Evolutionary conservation across 2,797 vertebrate species (phyloP).

Genomic region (Microctenopoma lineatum): DNA sequence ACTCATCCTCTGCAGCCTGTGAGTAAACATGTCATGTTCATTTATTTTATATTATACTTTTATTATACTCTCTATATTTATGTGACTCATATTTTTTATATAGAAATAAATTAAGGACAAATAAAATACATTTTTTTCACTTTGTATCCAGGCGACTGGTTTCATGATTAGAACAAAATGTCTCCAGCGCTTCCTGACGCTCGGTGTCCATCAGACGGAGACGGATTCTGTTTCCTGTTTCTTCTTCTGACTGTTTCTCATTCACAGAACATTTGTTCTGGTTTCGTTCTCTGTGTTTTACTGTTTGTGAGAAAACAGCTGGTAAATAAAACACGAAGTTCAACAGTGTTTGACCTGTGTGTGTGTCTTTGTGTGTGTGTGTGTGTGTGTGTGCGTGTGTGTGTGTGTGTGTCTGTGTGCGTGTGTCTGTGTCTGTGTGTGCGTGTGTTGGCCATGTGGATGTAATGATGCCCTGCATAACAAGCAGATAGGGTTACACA

Average conservation of each 20-base stretch:
- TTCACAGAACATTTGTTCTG: not conserved
- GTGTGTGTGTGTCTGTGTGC: not conserved
- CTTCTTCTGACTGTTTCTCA: not conserved
- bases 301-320: constrained; percentile 9
- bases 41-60: not conserved
- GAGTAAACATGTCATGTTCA: not conserved
- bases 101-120: too few relatives aligned
- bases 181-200: not conserved
- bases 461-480: constrained; percentile 64
- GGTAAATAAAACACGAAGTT: constrained; percentile 10
- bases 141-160: too few relatives aligned
- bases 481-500: constrained; percentile 64
- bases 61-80: too few relatives aligned
- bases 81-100: too few relatives aligned
- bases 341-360: constrained; percentile 1
- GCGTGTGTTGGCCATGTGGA: constrained; percentile 53
- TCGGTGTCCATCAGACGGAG: not conserved
- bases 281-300: not conserved
- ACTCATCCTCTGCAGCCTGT: not conserved
- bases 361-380: not conserved
- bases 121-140: too few relatives aligned
- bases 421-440: constrained; percentile 8
- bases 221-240: not conserved
- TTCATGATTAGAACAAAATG: not conserved
- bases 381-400: constrained; percentile 12